Evolutionary conservation across 35 echinoderm and acorn worm genomes (phyloP).

Genomic region (Patiria miniata): DNA sequence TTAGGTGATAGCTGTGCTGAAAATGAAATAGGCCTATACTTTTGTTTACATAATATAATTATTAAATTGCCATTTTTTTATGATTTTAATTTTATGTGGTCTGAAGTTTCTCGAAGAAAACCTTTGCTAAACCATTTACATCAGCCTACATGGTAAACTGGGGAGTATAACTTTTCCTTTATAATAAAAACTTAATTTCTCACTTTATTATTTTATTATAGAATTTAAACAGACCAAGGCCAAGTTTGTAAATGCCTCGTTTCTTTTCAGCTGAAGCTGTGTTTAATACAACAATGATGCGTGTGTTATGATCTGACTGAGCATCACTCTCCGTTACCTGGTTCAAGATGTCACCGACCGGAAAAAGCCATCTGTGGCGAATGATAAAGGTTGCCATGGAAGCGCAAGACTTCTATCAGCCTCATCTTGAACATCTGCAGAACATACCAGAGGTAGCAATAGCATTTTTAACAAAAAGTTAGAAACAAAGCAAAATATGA

Average conservation of each 20-base stretch:
- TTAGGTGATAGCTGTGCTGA: too few relatives aligned
- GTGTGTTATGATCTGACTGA: neutral
- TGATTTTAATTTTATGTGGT: neutral
- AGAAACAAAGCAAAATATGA: too few relatives aligned
- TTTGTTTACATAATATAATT: neutral
- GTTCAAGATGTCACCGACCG: neutral
- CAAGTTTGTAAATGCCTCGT: neutral
- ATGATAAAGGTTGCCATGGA: slow-evolving; percentile 56
- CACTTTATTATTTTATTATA: neutral
- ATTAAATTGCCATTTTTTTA: neutral
- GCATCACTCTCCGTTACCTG: neutral
- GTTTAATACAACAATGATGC: neutral
- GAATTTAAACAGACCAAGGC: neutral
- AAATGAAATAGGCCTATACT: too few relatives aligned
- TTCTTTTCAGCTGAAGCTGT: neutral
- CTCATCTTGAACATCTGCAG: slow-evolving; percentile 41
- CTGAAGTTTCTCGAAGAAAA: neutral
- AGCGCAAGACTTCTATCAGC: slow-evolving; percentile 50
- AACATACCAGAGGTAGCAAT: slow-evolving; percentile 44
- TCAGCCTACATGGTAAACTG: neutral
- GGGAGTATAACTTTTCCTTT: neutral
- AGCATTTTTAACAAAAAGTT: too few relatives aligned
- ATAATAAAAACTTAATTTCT: too few relatives aligned
- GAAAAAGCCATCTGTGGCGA: slow-evolving; percentile 41
- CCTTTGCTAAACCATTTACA: neutral